phyloP scores from a whole-genome alignment of 2,113 vertebrate genomes.

The Ovibos moschatus region DNA sequence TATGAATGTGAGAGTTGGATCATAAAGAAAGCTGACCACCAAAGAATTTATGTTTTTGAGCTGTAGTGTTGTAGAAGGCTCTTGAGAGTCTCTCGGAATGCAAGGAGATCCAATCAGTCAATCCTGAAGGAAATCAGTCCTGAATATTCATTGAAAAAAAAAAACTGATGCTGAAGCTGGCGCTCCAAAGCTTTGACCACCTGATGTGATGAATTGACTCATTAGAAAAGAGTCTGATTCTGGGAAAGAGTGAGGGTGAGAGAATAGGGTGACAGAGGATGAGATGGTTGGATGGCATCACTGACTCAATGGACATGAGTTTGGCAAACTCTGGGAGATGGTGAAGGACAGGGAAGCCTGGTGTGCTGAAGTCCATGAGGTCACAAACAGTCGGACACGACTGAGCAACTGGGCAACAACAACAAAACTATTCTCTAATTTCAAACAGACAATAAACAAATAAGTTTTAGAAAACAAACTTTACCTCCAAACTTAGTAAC shows the following conservation, averaged over 20 bases:
- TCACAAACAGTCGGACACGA: accelerated
- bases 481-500: neutral
- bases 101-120: neutral
- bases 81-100: neutral
- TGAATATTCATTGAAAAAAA: neutral
- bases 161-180: neutral
- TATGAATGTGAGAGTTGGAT: neutral
- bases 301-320: neutral
- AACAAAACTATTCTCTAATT: neutral
- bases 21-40: neutral
- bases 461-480: neutral
- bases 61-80: neutral
- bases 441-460: neutral
- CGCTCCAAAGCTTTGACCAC: neutral
- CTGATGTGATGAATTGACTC: neutral
- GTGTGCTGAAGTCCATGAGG: neutral
- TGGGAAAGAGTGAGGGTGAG: neutral
- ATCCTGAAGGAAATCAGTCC: neutral
- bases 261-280: neutral
- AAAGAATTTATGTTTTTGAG: neutral
- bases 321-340: neutral
- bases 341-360: neutral
- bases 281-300: neutral
- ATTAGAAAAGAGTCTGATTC: neutral
- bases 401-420: neutral